These are phyloP conservation scores for Pluvialis apricaria DNA, from an alignment of 2,113 vertebrate genomes.

Conservation along the genomic window DNA sequence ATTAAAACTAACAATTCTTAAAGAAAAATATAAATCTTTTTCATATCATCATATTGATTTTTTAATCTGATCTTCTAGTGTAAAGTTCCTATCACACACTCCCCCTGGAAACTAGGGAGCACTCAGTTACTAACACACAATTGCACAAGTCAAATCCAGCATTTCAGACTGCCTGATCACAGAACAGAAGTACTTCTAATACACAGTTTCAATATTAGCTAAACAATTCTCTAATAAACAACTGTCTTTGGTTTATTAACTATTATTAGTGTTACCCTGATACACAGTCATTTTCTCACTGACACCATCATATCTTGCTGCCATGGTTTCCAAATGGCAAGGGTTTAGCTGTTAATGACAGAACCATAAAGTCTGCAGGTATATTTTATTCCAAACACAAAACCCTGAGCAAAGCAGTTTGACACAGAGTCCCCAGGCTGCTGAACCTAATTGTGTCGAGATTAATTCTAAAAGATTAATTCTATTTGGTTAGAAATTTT, in stretches of 20 bases:
- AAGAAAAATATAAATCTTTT: neutral
- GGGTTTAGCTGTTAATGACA: neutral
- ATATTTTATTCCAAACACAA: neutral
- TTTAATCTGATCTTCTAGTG: neutral
- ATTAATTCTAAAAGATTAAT: neutral
- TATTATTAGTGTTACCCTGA: neutral
- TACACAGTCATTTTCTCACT: neutral
- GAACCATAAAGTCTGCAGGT: neutral
- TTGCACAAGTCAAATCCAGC: neutral
- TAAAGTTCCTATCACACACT: neutral
- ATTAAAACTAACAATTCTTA: neutral
- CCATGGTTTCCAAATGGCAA: neutral
- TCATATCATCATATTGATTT: neutral
- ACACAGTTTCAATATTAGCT: neutral
- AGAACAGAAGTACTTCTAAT: neutral
- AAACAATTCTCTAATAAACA: neutral
- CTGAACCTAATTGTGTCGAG: neutral
- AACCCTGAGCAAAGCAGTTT: neutral
- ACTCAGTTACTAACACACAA: neutral
- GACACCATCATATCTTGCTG: neutral
- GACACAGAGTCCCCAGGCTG: neutral
- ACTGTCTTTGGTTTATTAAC: neutral
- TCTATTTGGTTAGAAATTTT: neutral
- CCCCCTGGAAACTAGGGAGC: neutral
- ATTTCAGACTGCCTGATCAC: neutral